Percentiles rank a stretch among this genome's conserved stretches.
phyloP scores from a whole-genome alignment of 2,888 invertebrate genomes.

The Plutella xylostella region DNA sequence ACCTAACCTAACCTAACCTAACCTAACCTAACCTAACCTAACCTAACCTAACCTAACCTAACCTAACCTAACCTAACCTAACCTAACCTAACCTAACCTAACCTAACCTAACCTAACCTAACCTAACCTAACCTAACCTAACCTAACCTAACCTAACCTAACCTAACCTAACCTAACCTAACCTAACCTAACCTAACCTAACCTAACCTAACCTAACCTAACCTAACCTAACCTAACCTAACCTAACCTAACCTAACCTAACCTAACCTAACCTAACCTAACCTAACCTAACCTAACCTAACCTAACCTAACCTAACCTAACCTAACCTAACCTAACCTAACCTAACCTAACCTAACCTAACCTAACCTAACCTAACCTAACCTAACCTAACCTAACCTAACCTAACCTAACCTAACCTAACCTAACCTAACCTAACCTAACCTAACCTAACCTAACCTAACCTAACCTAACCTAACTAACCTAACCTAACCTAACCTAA shows the following conservation, averaged over 20 bases:
- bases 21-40: constrained; percentile 8
- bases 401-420: constrained; percentile 1
- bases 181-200: too few relatives aligned
- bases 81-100: constrained; percentile 6
- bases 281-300: constrained; percentile 1
- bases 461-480: too few relatives aligned
- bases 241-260: constrained; percentile 1
- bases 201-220: too few relatives aligned
- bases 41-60: constrained; percentile 8
- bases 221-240: constrained; percentile 1
- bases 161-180: too few relatives aligned
- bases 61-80: constrained; percentile 9
- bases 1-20: constrained; percentile 11
- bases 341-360: constrained; percentile 1
- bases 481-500: too few relatives aligned
- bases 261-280: constrained; percentile 1
- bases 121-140: constrained; percentile 6
- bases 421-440: not conserved
- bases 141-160: not conserved
- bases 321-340: constrained; percentile 1
- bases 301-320: constrained; percentile 1
- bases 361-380: constrained; percentile 1
- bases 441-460: constrained; percentile 1
- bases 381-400: too few relatives aligned
- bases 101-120: constrained; percentile 13